Base-by-base conservation (phyloP, 2,113 vertebrate genomes). In the Todiramphus chloris region DNA sequence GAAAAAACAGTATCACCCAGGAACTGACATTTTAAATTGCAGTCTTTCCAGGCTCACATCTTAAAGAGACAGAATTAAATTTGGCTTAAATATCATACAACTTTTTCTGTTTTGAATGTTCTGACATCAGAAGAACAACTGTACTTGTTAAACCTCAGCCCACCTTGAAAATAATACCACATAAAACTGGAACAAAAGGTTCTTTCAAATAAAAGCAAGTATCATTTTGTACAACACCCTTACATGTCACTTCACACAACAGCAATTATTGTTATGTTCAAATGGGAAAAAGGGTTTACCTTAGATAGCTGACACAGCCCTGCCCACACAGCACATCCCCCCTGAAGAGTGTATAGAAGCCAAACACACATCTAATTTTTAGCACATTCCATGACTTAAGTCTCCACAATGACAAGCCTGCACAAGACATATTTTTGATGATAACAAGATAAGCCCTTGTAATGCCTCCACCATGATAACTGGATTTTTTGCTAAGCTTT, bases 401-500 rank as follows among this genome's bases (percentile, higher is more conserved):
- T 33, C 80, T 50, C 69, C 66, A 41, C 77, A 70, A 72, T 33
- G 77, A 79, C 85, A 87, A 89, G 43, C 58, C 74, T 2, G 19
- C 74, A 83, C 43, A 66, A 85, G 92, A 82, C 53, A 78, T 48
- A 5, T 76, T 92, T 77, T 73, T 94, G 94, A 96, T 97, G 83
- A 73, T 64, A 90, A 74, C 1, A 2, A 96, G 94, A 96, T 96
- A 96, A 94, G 94, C 77, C 62, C 74, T 87, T 80, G 69, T 95
- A 96, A 95, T 85, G 83, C 94, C 77, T 95, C 83, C 87, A 95
- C 95, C 95, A 95, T 89, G 94, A 69, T 84, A 97, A 97, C 80
- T 87, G 95, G 93, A 96, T 96, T 97, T 94, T 51, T 91, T 96
- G 89, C 89, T 96, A 96, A 96, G 95, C 93, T 93, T 95, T 77